These are phyloP conservation scores for Ianthella basta DNA, from an alignment of 37 sponge, comb jelly and placozoan species.

Conservation along the genomic window DNA sequence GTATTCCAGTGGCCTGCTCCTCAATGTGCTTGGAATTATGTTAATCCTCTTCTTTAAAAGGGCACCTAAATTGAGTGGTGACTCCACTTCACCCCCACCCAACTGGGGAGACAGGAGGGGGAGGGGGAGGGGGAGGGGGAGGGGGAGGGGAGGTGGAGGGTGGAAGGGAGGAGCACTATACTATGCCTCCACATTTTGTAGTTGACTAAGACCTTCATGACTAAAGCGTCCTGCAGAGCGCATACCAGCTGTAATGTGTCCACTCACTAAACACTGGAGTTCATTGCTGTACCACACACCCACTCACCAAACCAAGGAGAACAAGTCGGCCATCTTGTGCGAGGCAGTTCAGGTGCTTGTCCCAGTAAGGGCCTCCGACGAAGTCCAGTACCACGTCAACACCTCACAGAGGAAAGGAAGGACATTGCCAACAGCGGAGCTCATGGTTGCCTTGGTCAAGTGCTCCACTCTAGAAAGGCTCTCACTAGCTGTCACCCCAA, in stretches of 20 bases:
- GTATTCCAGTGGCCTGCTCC: conserved; percentile 73
- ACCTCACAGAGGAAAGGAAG: conserved; percentile 36
- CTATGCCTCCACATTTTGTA: not conserved
- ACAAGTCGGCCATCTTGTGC: conserved; percentile 82
- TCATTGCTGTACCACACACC: no score
- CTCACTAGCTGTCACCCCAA: no score
- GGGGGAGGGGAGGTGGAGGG: not conserved
- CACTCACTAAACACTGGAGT: not conserved
- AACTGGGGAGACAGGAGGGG: conserved; percentile 40
- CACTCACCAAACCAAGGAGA: conserved; percentile 73
- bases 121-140: not conserved
- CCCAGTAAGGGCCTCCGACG: conserved; percentile 88
- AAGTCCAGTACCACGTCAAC: conserved; percentile 84
- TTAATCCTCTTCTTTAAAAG: conserved; percentile 73
- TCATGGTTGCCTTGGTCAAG: no score
- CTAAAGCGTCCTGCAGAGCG: not conserved
- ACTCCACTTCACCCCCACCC: conserved; percentile 53
- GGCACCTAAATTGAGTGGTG: conserved; percentile 48
- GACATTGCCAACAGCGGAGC: no score
- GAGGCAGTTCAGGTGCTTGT: conserved; percentile 67
- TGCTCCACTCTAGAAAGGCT: no score
- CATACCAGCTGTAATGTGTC: not conserved
- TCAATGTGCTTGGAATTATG: conserved; percentile 67
- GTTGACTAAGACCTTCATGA: no score
- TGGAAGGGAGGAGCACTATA: not conserved